phyloP scores from a whole-genome alignment of 2,888 invertebrate genomes.

The Lydus trimaculatus region DNA sequence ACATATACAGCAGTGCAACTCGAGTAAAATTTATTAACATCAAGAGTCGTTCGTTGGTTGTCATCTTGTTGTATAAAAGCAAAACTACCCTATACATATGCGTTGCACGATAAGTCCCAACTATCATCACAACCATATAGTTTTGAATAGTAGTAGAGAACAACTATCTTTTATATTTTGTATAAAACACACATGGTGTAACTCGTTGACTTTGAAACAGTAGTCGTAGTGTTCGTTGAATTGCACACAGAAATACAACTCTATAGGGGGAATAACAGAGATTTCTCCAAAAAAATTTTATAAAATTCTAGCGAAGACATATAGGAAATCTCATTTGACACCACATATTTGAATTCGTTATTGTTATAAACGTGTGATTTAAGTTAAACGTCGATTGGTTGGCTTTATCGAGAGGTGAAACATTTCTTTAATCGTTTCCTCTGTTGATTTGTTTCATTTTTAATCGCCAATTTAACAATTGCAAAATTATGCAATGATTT shows the following conservation, averaged over 20 bases:
- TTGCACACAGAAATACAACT: not conserved
- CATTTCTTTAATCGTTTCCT: not conserved
- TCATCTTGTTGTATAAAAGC: constrained; percentile 18
- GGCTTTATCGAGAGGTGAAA: not conserved
- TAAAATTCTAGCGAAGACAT: too few relatives aligned
- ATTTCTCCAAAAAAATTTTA: not conserved
- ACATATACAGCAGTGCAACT: not conserved
- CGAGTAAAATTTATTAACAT: not conserved
- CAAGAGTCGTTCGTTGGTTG: not conserved
- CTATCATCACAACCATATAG: constrained; percentile 9
- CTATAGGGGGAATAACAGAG: not conserved
- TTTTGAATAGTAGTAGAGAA: not conserved
- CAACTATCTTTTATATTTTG: constrained; percentile 9
- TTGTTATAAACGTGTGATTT: too few relatives aligned
- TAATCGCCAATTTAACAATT: too few relatives aligned
- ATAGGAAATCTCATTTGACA: too few relatives aligned
- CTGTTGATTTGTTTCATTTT: not conserved
- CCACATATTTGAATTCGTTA: too few relatives aligned
- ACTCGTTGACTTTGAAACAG: not conserved
- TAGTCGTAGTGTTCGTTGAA: constrained; percentile 13
- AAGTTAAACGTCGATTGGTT: not conserved
- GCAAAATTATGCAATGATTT: not conserved
- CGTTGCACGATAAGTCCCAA: constrained; percentile 29
- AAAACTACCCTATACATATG: constrained; percentile 33
- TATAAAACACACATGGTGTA: constrained; percentile 2